These are phyloP conservation scores for Arrhamphus sclerolepis DNA, from an alignment of 2,797 vertebrate genomes.

Conservation along the genomic window DNA sequence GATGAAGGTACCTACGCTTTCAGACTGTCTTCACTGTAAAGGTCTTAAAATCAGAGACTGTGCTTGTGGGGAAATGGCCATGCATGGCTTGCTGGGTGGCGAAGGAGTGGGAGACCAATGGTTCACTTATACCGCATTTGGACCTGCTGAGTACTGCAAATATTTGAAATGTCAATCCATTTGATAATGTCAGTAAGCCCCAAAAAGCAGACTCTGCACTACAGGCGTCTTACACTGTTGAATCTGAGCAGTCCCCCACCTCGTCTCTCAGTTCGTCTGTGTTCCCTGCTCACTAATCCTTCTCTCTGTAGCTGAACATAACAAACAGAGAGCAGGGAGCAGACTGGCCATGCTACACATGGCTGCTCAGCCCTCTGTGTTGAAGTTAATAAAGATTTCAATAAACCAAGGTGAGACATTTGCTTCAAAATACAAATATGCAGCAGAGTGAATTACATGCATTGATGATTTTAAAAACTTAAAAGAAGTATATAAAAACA, in stretches of 20 bases:
- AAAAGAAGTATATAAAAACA: too few species aligned
- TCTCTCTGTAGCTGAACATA: constrained; percentile 19
- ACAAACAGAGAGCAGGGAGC: constrained; percentile 5
- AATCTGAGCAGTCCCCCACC: constrained; percentile 68
- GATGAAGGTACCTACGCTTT: constrained; percentile 47
- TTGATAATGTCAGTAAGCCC: constrained; percentile 89
- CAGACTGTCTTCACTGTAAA: constrained; percentile 62
- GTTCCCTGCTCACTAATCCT: constrained; percentile 27
- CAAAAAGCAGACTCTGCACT: constrained; percentile 84
- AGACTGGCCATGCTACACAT: constrained; percentile 16
- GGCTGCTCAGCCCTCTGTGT: constrained; percentile 14
- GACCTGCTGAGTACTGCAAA: constrained; percentile 87
- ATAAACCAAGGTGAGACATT: too few species aligned
- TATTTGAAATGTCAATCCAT: constrained; percentile 94
- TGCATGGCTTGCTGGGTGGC: constrained; percentile 80
- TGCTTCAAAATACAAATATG: too few species aligned
- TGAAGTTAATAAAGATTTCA: too few species aligned
- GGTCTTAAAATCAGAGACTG: constrained; percentile 69
- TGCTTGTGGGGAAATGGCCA: constrained; percentile 85
- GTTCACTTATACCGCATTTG: constrained; percentile 86
- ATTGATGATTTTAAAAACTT: too few species aligned
- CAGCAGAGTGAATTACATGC: too few species aligned
- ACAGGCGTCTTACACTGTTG: constrained; percentile 66
- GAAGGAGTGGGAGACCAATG: constrained; percentile 52
- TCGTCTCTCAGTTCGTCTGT: not conserved